Base-by-base conservation (phyloP, 2,888 invertebrate genomes). In the Lepidonotus clava region DNA sequence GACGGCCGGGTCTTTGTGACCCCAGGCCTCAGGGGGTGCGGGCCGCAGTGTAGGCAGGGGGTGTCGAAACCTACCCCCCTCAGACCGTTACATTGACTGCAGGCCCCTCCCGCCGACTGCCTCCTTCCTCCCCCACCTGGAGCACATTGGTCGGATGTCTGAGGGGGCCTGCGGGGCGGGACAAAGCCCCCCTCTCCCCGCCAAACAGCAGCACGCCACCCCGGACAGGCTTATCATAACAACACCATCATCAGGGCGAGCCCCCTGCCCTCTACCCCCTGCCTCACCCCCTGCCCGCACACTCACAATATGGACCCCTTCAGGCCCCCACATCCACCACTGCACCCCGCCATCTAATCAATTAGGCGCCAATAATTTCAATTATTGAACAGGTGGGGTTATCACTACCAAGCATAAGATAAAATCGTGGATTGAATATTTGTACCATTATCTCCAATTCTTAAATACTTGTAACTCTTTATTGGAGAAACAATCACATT, bases 11-110 rank as follows among this genome's bases (percentile, higher is more conserved):
- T 46, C 46, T 46, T 46, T 46, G 46, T 46, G 46, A 46, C 46
- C 46, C 61, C 11, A 21, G 76, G 38, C 34, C 76, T 28, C 71
- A n/a, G 38, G 32, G 34, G 71, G 71, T 5, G 71, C 6, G 71
- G 5, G 34, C 8, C 21, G 36, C 21, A 1, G 21, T 40, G 36
- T 76, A 40, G 38, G 76, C 38, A 18, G 76, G 76, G 76, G 76
- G 76, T 18, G 36, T 21, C 5, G 38, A 21, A 34, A 36, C 38
- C 21, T 76, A 76, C 76, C 76, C 76, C 76, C 76, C 76, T 76
- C 76, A 76, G 76, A 76, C 76, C 76, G 76, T 76, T 76, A 76
- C 76, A 76, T 76, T 76, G 76, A 76, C 76, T 76, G n/a, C n/a
- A 21, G 76, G 14, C 38, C 40, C 21, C 76, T 76, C 76, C 40